Base-by-base conservation (phyloP, 1,140 invertebrate genomes). In the Platyura marginata region DNA sequence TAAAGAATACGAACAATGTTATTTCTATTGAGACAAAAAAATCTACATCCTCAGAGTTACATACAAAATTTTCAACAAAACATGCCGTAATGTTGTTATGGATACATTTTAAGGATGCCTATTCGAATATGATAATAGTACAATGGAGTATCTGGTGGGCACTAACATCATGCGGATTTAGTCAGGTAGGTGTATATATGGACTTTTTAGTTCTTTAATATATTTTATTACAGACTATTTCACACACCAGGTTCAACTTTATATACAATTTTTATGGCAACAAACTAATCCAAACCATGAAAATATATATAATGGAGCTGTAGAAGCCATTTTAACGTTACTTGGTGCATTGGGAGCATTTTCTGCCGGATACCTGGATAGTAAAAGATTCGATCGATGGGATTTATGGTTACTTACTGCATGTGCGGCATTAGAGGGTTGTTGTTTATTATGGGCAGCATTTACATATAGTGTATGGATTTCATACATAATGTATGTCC, bases 111-210 rank as follows among this genome's bases (percentile, higher is more conserved):
- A 29, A 6, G 25, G 13, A 65, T 8, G 78, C 85, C 19, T 92
- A 83, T 57, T 67, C 71, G 0, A 75, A 83, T 55, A 53, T 53
- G 1, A 72, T 74, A 43, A 72, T 90, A 3, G 23, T 88, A 0
- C 81, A 80, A 53, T 93, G 89, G 89, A 89, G 83, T 1, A 51
- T 84, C 11, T 87, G 89, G 77, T 92, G 84, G 74, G 73, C 86
- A 0, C 61, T 76, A 29, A 72, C 79, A 1, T 77, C 79, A 11
- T 84, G 83, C 51, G 80, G 86, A 3, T 86, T 80, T 62, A 69
- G 81, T n/a, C 84, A 88, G 60, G 72, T 83, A 4, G 52, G 35
- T 37, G 2, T 8, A 29, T 8, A 8, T 6, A 8, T 13, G 25
- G 6, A 13, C 25, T 8, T 8, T 29, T 6, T 13, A 13, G 6